Evolutionary conservation across 2,113 vertebrate genomes (phyloP).

Genomic region (Lathamus discolor): DNA sequence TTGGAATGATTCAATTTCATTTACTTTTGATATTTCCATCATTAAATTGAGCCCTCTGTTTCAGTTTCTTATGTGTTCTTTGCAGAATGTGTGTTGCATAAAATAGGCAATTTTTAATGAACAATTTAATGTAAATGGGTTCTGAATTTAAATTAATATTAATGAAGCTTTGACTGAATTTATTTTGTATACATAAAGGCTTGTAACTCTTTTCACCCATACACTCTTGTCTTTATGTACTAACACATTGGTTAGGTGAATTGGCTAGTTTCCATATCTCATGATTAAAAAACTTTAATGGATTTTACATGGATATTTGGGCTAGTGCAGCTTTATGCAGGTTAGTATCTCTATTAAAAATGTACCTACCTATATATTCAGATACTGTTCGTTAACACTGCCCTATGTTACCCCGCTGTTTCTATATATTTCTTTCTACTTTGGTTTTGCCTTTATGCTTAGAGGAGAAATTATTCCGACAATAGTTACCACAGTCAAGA

Average conservation of each 20-base stretch:
- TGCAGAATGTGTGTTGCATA: conserved; percentile 82
- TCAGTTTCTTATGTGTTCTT: conserved; percentile 78
- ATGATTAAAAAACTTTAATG: conserved; percentile 58
- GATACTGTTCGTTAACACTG: conserved; percentile 13
- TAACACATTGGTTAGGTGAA: conserved; percentile 67
- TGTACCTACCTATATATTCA: background rate
- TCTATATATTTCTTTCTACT: background rate
- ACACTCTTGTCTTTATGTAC: conserved; percentile 76
- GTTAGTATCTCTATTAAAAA: background rate
- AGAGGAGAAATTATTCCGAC: conserved; percentile 47
- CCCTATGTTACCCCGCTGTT: background rate
- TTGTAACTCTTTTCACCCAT: conserved; percentile 78
- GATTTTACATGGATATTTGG: conserved; percentile 51
- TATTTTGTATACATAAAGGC: conserved; percentile 87
- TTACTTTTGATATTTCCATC: conserved; percentile 74
- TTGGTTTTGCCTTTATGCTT: conserved; percentile 6
- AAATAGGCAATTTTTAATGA: conserved; percentile 86
- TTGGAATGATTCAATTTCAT: conserved; percentile 66
- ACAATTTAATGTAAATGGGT: conserved; percentile 86
- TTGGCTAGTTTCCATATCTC: conserved; percentile 66
- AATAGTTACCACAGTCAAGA: conserved; percentile 73
- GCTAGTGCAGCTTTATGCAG: conserved; percentile 1
- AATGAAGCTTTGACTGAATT: conserved; percentile 86
- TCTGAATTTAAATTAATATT: conserved; percentile 90
- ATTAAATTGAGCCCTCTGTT: conserved; percentile 71